These are phyloP conservation scores for Mesochorus sp. DNA, from an alignment of 2,888 invertebrate genomes.

Conservation along the genomic window DNA sequence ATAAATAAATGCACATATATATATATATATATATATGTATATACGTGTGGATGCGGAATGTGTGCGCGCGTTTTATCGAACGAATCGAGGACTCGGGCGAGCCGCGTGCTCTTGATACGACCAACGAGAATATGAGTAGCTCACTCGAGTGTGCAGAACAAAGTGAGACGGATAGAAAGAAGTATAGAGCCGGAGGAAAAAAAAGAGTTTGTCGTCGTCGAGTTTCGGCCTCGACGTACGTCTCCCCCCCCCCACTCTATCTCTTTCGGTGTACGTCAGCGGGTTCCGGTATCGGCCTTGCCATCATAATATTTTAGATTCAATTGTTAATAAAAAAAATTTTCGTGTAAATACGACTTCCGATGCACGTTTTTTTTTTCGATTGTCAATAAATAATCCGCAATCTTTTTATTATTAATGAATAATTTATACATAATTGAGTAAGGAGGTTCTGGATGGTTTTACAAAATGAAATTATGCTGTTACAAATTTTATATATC, in stretches of 20 bases:
- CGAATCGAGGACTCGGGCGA: constrained; percentile 50
- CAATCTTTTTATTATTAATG: too few species aligned
- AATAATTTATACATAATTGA: too few species aligned
- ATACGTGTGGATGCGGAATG: too few species aligned
- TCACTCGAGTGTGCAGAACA: background rate
- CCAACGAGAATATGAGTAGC: constrained; percentile 15
- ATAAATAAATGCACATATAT: background rate
- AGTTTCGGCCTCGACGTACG: constrained; percentile 54
- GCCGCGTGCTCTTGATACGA: constrained; percentile 34
- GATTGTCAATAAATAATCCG: too few species aligned
- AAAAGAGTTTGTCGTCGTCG: constrained; percentile 41
- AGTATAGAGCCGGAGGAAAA: constrained; percentile 6
- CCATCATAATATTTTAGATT: constrained; percentile 28
- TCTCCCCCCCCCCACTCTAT: constrained; percentile 33
- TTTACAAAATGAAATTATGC: too few species aligned
- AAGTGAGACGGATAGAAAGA: background rate
- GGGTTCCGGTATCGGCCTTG: constrained; percentile 64
- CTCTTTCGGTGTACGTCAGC: constrained; percentile 54
- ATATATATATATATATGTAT: too few species aligned
- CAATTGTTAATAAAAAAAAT: too few species aligned
- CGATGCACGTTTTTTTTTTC: too few species aligned
- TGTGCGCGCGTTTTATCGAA: constrained; percentile 38
- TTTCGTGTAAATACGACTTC: too few species aligned
- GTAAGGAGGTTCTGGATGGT: too few species aligned
- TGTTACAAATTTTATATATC: too few species aligned